Percentiles rank a stretch among this genome's conserved stretches.
Conservation (phyloP, 2,797 vertebrate species). For the Centropyge bicolor region DNA sequence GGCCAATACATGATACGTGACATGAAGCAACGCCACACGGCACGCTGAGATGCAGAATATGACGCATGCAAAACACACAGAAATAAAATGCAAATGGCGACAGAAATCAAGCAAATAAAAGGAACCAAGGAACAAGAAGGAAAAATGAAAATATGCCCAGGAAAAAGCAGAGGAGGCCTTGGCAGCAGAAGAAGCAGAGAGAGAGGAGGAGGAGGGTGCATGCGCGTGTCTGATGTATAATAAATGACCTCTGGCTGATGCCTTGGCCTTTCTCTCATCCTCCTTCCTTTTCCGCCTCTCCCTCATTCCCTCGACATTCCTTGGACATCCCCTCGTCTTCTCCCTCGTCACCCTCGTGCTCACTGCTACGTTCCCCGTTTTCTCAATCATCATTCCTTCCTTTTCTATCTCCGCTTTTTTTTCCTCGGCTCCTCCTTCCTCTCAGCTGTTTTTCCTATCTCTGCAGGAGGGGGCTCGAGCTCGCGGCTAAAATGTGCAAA, state of each 20-base stretch:
- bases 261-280: slow-evolving; percentile 54
- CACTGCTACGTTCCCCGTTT: slow-evolving; percentile 41
- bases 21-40: background rate
- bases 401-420: slow-evolving; percentile 41
- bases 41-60: background rate
- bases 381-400: slow-evolving; percentile 63
- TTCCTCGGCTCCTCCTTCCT: slow-evolving; percentile 17
- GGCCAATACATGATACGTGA: background rate
- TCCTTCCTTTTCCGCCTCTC: slow-evolving; percentile 34
- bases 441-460: slow-evolving; percentile 48
- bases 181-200: slow-evolving; percentile 9
- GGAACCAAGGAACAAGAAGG: background rate
- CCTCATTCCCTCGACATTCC: slow-evolving; percentile 27
- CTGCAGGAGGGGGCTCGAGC: slow-evolving; percentile 17
- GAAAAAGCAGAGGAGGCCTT: background rate
- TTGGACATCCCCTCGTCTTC: background rate
- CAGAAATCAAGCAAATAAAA: background rate
- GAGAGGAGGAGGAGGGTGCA: slow-evolving; percentile 22
- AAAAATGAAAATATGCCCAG: background rate
- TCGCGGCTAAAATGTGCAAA: slow-evolving; percentile 11
- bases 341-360: slow-evolving; percentile 23
- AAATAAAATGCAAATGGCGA: background rate
- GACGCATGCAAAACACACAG: background rate
- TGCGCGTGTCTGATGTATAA: slow-evolving; percentile 75
- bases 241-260: slow-evolving; percentile 75